These are phyloP conservation scores for Spicauda simplicius DNA, from an alignment of 2,888 invertebrate species.

Conservation along the genomic window DNA sequence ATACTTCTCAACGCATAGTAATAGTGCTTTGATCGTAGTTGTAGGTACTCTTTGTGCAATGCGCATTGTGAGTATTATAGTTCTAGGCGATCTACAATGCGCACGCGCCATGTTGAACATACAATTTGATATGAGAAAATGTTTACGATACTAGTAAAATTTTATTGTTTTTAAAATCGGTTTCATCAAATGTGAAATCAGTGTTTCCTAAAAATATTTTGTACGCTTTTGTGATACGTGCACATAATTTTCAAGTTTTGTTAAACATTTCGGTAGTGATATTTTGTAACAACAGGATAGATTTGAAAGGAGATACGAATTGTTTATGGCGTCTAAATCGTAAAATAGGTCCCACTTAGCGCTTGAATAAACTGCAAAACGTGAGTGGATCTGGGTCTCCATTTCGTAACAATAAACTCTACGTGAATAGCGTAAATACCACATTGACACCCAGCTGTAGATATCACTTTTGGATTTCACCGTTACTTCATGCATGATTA, in stretches of 20 bases:
- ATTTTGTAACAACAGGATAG: constrained; percentile 46
- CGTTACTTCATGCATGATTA: background rate
- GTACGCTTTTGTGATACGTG: background rate
- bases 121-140: no score
- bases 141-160: background rate
- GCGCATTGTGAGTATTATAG: constrained; percentile 27
- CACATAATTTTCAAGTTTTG: background rate
- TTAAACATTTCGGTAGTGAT: no score
- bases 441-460: no score
- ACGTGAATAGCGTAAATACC: no score
- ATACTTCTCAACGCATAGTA: background rate
- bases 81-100: constrained; percentile 27
- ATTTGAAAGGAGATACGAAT: constrained; percentile 55
- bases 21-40: constrained; percentile 19
- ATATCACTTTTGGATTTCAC: background rate
- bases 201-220: background rate
- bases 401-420: constrained; percentile 1
- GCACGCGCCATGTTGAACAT: constrained; percentile 17
- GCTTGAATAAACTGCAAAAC: background rate
- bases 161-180: background rate
- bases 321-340: background rate
- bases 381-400: constrained; percentile 6
- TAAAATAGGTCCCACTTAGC: background rate
- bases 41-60: constrained; percentile 9
- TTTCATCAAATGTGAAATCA: background rate